Evolutionary conservation across 2,797 vertebrate genomes (phyloP).

Genomic region (Falco berigora): DNA sequence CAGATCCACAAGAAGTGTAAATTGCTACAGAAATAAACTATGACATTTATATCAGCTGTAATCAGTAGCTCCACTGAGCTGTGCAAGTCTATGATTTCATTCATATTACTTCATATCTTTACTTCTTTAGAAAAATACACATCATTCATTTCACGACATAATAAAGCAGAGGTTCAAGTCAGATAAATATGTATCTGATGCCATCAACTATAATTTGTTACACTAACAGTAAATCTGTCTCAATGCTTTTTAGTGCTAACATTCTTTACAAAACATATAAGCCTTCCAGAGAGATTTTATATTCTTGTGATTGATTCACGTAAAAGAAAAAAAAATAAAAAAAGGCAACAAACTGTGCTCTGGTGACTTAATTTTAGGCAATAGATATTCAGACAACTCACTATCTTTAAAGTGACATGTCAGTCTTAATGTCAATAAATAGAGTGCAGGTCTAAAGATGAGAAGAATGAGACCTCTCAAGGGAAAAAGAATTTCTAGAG

Average conservation of each 20-base stretch:
- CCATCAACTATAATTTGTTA: not conserved
- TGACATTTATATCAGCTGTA: conserved; percentile 46
- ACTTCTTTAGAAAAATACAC: conserved; percentile 51
- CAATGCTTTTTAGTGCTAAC: not conserved
- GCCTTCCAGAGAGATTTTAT: not conserved
- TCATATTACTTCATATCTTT: conserved; percentile 48
- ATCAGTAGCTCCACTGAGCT: conserved; percentile 54
- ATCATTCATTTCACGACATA: conserved; percentile 38
- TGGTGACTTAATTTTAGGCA: not conserved
- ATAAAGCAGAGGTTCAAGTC: not conserved
- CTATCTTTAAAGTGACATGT: not conserved
- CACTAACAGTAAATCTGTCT: not conserved
- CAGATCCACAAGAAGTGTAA: not conserved
- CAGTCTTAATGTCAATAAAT: not conserved
- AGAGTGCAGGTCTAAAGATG: not conserved
- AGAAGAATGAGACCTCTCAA: not conserved
- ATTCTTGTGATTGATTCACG: not conserved
- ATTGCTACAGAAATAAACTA: conserved; percentile 33
- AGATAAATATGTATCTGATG: conserved; percentile 5
- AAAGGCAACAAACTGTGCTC: not conserved
- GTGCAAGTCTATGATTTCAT: conserved; percentile 41
- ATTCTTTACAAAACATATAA: not conserved
- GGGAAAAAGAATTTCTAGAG: not conserved
- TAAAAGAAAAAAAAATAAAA: not conserved
- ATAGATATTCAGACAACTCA: not conserved